A percentile compares a stretch with the other conserved stretches of the same genome.
Evolutionary conservation across 1,140 invertebrate genomes (phyloP).

Genomic region (Gryon sp.): DNA sequence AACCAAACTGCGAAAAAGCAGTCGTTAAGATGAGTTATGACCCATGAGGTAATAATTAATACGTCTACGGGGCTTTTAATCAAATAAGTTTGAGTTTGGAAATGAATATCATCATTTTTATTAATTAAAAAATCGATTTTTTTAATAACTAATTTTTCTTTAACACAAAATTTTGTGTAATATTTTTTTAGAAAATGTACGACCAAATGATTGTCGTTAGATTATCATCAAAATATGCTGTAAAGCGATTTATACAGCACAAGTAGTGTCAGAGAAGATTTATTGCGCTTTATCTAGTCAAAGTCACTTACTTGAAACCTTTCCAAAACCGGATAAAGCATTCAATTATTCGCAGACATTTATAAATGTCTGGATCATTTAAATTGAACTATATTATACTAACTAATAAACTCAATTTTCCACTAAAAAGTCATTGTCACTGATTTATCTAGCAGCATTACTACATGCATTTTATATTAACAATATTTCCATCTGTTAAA

Average conservation of each 20-base stretch:
- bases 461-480: no score
- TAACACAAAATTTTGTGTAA: background rate
- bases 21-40: conserved; percentile 36
- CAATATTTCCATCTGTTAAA: no score
- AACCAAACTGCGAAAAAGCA: conserved; percentile 15
- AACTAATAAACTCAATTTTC: no score
- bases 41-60: conserved; percentile 7
- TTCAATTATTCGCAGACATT: conserved; percentile 44
- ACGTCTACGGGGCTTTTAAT: no score
- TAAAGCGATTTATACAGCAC: conserved; percentile 25
- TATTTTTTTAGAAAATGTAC: background rate
- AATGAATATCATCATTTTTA: no score
- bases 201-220: background rate
- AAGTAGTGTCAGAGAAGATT: conserved; percentile 30
- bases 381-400: conserved; percentile 22
- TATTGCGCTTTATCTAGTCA: conserved; percentile 36
- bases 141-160: no score
- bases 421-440: no score
- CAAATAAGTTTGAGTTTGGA: no score
- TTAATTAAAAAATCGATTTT: no score
- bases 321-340: conserved; percentile 40
- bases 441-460: no score
- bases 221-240: conserved; percentile 23
- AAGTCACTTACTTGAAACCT: conserved; percentile 37
- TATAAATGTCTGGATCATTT: conserved; percentile 26